Base-by-base conservation (phyloP, 2,888 invertebrate species). In the Acholoe squamosa region DNA sequence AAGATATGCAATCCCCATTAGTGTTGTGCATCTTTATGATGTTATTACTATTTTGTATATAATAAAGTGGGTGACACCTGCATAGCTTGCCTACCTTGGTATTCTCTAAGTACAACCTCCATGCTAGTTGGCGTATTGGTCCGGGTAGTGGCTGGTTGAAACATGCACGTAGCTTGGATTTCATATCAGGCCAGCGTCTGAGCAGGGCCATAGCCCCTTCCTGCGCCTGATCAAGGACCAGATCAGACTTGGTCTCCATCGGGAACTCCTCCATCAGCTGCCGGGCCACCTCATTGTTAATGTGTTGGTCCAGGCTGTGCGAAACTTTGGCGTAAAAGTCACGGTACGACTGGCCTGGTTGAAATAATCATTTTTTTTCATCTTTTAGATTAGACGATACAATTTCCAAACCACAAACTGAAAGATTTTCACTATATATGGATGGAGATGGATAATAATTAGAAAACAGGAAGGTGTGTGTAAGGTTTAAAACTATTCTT, bases 171-270 rank as follows among this genome's bases (percentile, higher is more conserved):
- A 95, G 92, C 91, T 96, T 95, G 67, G 92, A 92, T 91, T 95
- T 95, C 94, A 95, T 94, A 52, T 95, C 95, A 28, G 96, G 95
- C 95, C 95, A 95, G 92, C 94, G 94, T 90, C 94, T 93, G 90
- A 96, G 92, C 77, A 96, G 91, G 90, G 94, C 94, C 22, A 95
- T 91, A n/a, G 94, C 93, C 12, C 95, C 95, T 89, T 95, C 95
- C 90, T 95, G 80, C 3, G 43, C 80, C 80, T 93, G 93, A 71
- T 95, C 94, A 67, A 95, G 93, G 28, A 96, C 92, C 7, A 95
- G 92, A 90, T 95, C 95, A 61, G 95, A 94, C 91, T 95, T 95
- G 5, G 95, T 95, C 84, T 94, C 94, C 31, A 91, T 84, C 19
- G 93, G 92, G 84, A 93, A 93, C 67, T 95, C 95, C 89, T 95